Evolutionary conservation across 1,140 invertebrate genomes (phyloP), one percentile per base, ranked within the genome.

Genomic region (Sitobion miscanthi): DNA sequence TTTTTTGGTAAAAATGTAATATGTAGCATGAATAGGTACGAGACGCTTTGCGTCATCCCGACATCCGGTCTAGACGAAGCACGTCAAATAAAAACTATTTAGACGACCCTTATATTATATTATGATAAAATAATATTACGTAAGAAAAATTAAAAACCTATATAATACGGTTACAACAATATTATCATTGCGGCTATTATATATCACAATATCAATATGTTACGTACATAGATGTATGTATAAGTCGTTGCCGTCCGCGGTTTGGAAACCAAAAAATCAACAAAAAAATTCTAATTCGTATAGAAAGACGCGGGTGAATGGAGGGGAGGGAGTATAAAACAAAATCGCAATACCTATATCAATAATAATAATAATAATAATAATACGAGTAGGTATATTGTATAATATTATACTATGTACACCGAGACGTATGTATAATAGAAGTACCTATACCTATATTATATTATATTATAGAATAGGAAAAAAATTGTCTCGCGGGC

Each of bases 51-150:
- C 62, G 62, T 77, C 62, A 77, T 77, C 11, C n/a, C 62, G 30
- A 77, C 62, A 14, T 77, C 62, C 62, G 62, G 62, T 77, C 62
- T 77, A 77, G 62, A 77, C 62, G n/a, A 77, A 77, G n/a, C 62
- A 77, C 62, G 62, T 77, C n/a, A 77, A 77, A 77, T n/a, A n/a
- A 77, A 77, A 77, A 35, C 62, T 14, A 77, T 77, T 77, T n/a
- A n/a, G 4, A 77, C 30, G 30, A n/a, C n/a, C 62, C 62, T n/a
- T 77, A 77, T 35, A 77, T 77, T n/a, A 35, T n/a, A 69, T 69
- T n/a, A 69, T 69, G 30, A 17, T 69, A 69, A n/a, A n/a, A 69
- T 14, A 69, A 57, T 38, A 38, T 38, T 57, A 57, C 14, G 5
- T n/a, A n/a, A 35, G 1, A 77, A 77, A 77, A 69, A 62, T 52